Conservation (phyloP, 2,888 invertebrate species). For the Dicyrtoma fusca region DNA sequence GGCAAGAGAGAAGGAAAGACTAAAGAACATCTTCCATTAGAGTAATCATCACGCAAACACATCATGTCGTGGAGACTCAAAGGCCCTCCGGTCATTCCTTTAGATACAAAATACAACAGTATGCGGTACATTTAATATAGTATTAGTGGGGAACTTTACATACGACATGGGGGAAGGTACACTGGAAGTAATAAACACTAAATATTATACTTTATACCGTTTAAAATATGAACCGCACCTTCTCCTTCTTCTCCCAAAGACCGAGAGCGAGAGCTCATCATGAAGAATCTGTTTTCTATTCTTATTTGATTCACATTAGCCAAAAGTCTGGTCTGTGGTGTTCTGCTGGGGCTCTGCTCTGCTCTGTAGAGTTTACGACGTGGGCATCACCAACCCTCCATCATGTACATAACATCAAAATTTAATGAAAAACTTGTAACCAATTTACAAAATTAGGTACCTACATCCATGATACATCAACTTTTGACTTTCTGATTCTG, state of each 20-base stretch:
- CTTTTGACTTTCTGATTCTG: too few species aligned
- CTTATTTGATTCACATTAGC: too few species aligned
- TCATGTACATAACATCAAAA: too few species aligned
- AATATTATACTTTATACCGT: neutral
- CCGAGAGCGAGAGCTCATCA: too few species aligned
- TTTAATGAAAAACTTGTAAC: too few species aligned
- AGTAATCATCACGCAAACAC: conserved; percentile 37
- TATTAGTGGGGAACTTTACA: neutral
- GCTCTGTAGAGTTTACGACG: too few species aligned
- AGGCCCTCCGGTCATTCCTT: conserved; percentile 22
- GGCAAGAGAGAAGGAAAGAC: conserved; percentile 20
- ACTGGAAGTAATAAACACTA: neutral
- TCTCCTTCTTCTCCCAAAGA: neutral
- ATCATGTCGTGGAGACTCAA: conserved; percentile 34
- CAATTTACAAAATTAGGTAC: too few species aligned
- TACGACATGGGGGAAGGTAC: neutral
- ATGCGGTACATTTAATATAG: neutral
- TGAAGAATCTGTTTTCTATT: too few species aligned
- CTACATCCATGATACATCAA: too few species aligned
- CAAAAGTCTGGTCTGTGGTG: too few species aligned
- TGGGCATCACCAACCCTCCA: too few species aligned
- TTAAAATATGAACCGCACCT: conserved; percentile 16
- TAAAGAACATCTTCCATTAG: conserved; percentile 33
- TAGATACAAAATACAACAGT: conserved; percentile 8
- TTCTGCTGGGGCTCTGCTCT: too few species aligned